Conservation (phyloP, 2,888 invertebrate species). For the Tenthredo notha region DNA sequence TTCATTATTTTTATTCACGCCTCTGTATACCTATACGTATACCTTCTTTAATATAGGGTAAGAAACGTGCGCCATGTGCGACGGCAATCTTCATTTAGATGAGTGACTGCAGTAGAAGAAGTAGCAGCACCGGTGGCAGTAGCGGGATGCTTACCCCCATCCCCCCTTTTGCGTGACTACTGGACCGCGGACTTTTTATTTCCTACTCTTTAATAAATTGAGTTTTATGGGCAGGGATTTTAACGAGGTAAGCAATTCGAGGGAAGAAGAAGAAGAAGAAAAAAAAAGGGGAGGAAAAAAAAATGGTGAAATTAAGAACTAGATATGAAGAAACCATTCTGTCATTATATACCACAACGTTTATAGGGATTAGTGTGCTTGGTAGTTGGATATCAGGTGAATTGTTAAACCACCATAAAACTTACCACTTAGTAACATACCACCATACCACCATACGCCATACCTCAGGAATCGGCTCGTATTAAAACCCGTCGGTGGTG, state of each 20-base stretch:
- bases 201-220: conserved; percentile 9
- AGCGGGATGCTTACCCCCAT: neutral
- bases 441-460: neutral
- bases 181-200: neutral
- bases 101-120: conserved; percentile 37
- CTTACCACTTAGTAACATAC: neutral
- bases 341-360: no score
- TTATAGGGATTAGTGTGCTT: no score
- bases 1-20: neutral
- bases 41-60: conserved; percentile 29
- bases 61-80: conserved; percentile 34
- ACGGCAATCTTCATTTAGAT: conserved; percentile 52
- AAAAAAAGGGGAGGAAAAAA: neutral
- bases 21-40: neutral
- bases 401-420: neutral
- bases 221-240: conserved; percentile 17
- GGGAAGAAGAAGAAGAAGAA: neutral
- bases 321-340: neutral
- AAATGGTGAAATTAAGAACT: neutral
- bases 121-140: neutral
- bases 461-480: neutral
- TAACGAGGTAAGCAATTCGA: neutral
- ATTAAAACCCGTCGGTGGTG: neutral
- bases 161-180: conserved; percentile 9
- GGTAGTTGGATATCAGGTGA: neutral